Evolutionary conservation across 2,888 invertebrate genomes (phyloP).

Genomic region (Drosophila pseudotakahashii): DNA sequence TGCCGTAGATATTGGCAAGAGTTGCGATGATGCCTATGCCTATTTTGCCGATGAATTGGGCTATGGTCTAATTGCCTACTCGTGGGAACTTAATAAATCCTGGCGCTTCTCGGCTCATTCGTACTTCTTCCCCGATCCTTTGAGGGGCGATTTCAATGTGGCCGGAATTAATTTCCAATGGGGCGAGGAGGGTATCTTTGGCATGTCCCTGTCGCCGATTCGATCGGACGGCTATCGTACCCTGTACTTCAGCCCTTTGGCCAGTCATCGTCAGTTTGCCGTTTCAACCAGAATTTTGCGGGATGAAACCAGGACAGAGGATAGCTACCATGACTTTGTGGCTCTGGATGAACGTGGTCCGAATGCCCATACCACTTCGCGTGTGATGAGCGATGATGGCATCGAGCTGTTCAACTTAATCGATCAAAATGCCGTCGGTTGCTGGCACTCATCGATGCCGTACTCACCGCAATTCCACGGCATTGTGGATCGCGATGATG

Average conservation of each 20-base stretch:
- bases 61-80: slow-evolving; percentile 92
- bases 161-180: slow-evolving; percentile 94
- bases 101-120: slow-evolving; percentile 91
- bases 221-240: slow-evolving; percentile 89
- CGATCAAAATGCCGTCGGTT: slow-evolving; percentile 92
- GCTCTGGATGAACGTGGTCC: slow-evolving; percentile 87
- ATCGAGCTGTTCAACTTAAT: slow-evolving; percentile 91
- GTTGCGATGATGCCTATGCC: slow-evolving; percentile 91
- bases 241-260: slow-evolving; percentile 91
- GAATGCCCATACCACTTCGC: slow-evolving; percentile 89
- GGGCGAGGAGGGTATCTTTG: slow-evolving; percentile 93
- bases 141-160: slow-evolving; percentile 91
- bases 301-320: slow-evolving; percentile 88
- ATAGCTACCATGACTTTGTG: slow-evolving; percentile 90
- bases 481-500: slow-evolving; percentile 90
- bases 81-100: slow-evolving; percentile 90
- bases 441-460: slow-evolving; percentile 90
- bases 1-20: slow-evolving; percentile 90
- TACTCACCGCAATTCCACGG: slow-evolving; percentile 88
- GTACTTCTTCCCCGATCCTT: slow-evolving; percentile 92
- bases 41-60: slow-evolving; percentile 93
- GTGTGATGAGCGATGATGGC: slow-evolving; percentile 90
- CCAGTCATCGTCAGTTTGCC: slow-evolving; percentile 91
- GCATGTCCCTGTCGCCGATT: slow-evolving; percentile 89
- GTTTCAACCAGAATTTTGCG: slow-evolving; percentile 90